phyloP scores from a whole-genome alignment of 2,113 vertebrate genomes.

The Alectura lathami region DNA sequence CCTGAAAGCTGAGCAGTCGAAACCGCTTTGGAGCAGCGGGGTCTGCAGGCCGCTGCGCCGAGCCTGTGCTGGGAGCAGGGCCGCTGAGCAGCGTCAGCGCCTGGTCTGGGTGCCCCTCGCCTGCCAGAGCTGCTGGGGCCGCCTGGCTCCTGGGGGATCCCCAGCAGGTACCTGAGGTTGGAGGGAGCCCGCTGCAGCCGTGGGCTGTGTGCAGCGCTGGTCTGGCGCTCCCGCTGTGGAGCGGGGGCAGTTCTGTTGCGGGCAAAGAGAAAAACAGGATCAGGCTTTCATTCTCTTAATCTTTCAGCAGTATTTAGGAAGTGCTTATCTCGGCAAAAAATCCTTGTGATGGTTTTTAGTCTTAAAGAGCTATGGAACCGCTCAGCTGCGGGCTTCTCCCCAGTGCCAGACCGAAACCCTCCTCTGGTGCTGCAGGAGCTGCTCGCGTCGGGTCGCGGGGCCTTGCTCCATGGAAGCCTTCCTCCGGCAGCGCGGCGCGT shows the following conservation, averaged over 20 bases:
- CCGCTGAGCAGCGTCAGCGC: background rate
- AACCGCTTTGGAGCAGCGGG: background rate
- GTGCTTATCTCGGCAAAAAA: constrained; percentile 51
- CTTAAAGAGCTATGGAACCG: constrained; percentile 45
- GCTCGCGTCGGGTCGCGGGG: background rate
- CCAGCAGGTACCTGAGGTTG: accelerated
- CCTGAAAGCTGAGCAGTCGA: background rate
- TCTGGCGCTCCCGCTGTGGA: background rate
- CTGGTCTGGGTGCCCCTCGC: background rate
- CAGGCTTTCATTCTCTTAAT: constrained; percentile 39
- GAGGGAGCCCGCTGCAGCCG: background rate
- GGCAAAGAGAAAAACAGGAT: constrained; percentile 25
- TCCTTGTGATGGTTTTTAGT: constrained; percentile 35
- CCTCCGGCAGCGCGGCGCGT: background rate
- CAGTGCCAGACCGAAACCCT: background rate
- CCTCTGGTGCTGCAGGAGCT: background rate
- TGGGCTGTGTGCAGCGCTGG: background rate
- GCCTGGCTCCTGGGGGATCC: background rate
- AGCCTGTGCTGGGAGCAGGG: background rate
- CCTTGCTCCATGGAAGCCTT: background rate
- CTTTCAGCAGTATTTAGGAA: constrained; percentile 49
- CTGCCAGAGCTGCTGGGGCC: accelerated
- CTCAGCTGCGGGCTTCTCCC: background rate
- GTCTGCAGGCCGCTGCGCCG: accelerated
- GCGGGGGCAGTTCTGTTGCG: background rate